These are phyloP conservation scores for Pipa parva DNA, from an alignment of 2,113 vertebrate genomes.

Conservation along the genomic window DNA sequence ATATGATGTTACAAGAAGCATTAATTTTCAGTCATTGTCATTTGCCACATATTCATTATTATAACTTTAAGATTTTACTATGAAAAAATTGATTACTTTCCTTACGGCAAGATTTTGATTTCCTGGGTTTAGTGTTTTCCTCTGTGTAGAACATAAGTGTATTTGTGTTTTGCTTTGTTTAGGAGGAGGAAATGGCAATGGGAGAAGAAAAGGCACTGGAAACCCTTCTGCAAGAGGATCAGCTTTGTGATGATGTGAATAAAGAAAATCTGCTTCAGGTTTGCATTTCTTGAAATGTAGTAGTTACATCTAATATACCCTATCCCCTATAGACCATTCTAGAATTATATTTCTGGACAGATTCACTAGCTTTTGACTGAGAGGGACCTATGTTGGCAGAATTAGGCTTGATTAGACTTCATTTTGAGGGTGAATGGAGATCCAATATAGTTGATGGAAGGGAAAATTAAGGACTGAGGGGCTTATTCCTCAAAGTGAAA, in stretches of 20 bases:
- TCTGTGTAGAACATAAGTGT: neutral
- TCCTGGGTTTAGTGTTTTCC: neutral
- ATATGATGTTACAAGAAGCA: neutral
- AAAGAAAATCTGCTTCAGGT: neutral
- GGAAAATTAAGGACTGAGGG: no score
- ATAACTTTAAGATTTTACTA: neutral
- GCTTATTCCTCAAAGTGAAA: no score
- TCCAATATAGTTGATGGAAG: no score
- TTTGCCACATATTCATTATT: neutral
- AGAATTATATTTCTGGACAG: no score
- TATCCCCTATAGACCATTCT: no score
- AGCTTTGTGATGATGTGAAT: neutral
- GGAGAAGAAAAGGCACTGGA: slow-evolving; percentile 60
- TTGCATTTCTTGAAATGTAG: neutral
- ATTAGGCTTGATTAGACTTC: no score
- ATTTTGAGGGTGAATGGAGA: no score
- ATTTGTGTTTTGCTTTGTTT: neutral
- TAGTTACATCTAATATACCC: neutral
- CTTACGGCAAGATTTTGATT: no score
- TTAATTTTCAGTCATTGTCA: neutral
- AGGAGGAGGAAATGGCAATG: slow-evolving; percentile 66
- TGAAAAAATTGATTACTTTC: neutral
- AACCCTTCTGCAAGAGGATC: slow-evolving; percentile 49
- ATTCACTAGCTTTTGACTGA: no score
- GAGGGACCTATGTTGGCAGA: no score